Percentiles rank a stretch among this genome's conserved stretches.
Conservation (phyloP, 2,888 invertebrate genomes). For the Caprella mutica region DNA sequence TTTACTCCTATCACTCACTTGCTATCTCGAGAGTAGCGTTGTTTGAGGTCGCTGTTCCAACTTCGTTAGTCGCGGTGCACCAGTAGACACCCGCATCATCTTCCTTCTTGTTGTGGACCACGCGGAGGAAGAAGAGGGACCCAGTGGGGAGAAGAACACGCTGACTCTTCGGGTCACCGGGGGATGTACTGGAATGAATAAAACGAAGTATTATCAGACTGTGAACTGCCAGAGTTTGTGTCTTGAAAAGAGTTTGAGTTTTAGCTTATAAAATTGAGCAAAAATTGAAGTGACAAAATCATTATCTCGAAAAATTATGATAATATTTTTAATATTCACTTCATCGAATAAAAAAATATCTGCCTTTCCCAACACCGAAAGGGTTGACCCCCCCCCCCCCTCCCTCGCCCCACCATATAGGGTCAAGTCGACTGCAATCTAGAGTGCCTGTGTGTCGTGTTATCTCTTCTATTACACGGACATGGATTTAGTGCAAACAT, state of each 20-base stretch:
- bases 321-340: too few relatives aligned
- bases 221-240: not conserved
- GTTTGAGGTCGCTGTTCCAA: slow-evolving; percentile 75
- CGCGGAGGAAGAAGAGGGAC: slow-evolving; percentile 85
- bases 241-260: not conserved
- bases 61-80: slow-evolving; percentile 88
- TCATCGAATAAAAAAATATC: too few relatives aligned
- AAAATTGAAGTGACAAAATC: not conserved
- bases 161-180: slow-evolving; percentile 44
- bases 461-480: too few relatives aligned
- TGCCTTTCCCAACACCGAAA: too few relatives aligned
- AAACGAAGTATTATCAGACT: not conserved
- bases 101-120: slow-evolving; percentile 61
- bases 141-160: slow-evolving; percentile 80
- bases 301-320: not conserved
- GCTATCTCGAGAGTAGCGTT: slow-evolving; percentile 93
- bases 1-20: slow-evolving; percentile 50
- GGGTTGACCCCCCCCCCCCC: too few relatives aligned
- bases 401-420: too few relatives aligned
- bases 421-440: too few relatives aligned
- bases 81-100: slow-evolving; percentile 71
- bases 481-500: too few relatives aligned
- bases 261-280: not conserved
- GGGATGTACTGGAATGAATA: slow-evolving; percentile 21
- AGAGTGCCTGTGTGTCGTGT: too few relatives aligned